phyloP scores from a whole-genome alignment of 1,140 invertebrate genomes.

The Dendrolimus punctatus region DNA sequence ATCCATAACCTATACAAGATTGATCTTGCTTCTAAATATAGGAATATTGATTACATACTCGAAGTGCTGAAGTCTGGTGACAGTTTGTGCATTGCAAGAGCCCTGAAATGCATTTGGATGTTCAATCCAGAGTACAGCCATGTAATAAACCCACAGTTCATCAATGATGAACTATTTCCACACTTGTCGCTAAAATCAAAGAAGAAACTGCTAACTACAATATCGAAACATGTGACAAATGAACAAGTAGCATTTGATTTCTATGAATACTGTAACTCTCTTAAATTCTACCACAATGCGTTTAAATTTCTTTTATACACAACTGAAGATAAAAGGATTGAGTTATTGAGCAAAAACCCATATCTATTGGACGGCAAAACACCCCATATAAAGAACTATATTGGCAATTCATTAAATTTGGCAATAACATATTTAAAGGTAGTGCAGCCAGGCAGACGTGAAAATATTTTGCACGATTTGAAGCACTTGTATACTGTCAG shows the following conservation, averaged over 20 bases:
- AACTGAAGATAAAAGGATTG: conserved; percentile 1
- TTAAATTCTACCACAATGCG: conserved; percentile 13
- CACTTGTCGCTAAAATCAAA: conserved; percentile 24
- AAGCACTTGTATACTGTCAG: conserved; percentile 21
- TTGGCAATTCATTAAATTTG: conserved; percentile 22
- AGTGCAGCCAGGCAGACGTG: not conserved
- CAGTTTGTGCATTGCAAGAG: conserved; percentile 23
- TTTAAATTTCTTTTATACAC: conserved; percentile 24
- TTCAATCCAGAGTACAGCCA: conserved; percentile 18
- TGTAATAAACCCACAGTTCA: conserved; percentile 21
- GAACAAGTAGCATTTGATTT: conserved; percentile 15
- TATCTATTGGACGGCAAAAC: no score
- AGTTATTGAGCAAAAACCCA: no score
- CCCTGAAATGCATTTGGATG: conserved; percentile 26
- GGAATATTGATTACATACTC: conserved; percentile 26
- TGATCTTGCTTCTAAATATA: conserved; percentile 26
- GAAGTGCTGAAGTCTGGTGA: conserved; percentile 29
- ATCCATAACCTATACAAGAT: conserved; percentile 32
- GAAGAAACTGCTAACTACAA: conserved; percentile 17
- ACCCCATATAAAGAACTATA: conserved; percentile 10
- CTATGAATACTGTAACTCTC: conserved; percentile 21
- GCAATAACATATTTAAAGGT: conserved; percentile 11
- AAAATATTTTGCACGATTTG: conserved; percentile 5
- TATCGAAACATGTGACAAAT: conserved; percentile 22
- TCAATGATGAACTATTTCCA: conserved; percentile 24